These are phyloP conservation scores for Petrolisthes cinctipes DNA, from an alignment of 2,888 invertebrate genomes.

Conservation along the genomic window DNA sequence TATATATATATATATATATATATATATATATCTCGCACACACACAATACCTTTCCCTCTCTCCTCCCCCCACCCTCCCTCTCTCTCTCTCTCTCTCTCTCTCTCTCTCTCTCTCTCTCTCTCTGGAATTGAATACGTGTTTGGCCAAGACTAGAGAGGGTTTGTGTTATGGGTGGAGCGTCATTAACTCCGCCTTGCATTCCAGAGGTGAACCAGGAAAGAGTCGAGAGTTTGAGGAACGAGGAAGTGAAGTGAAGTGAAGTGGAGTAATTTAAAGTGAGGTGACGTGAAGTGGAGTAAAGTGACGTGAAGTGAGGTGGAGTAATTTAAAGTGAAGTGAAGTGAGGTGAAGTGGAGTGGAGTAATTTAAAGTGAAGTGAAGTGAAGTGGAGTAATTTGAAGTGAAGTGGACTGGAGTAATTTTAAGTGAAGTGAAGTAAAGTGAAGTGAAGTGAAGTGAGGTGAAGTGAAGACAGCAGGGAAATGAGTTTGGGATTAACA, in stretches of 20 bases:
- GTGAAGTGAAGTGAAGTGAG: slow-evolving; percentile 21
- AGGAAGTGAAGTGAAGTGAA: neutral
- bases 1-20: too few species aligned
- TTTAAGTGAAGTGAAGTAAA: slow-evolving; percentile 3
- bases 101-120: neutral
- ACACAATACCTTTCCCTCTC: too few species aligned
- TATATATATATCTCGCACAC: too few species aligned
- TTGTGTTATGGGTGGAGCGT: neutral
- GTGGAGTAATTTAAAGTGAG: neutral
- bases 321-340: slow-evolving; percentile 12
- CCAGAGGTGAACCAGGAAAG: too few species aligned
- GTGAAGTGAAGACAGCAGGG: neutral
- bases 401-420: too few species aligned
- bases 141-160: neutral
- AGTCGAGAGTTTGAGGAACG: too few species aligned
- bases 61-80: neutral
- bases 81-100: neutral
- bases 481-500: too few species aligned
- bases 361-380: neutral
- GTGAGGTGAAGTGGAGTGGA: slow-evolving; percentile 4
- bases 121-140: neutral
- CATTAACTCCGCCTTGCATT: too few species aligned
- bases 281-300: neutral
- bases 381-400: neutral
- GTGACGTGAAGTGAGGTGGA: neutral